A percentile compares a stretch with the other conserved stretches of the same genome.
Evolutionary conservation across 2,113 vertebrate genomes (phyloP).

Genomic region (Spilogale gracilis): DNA sequence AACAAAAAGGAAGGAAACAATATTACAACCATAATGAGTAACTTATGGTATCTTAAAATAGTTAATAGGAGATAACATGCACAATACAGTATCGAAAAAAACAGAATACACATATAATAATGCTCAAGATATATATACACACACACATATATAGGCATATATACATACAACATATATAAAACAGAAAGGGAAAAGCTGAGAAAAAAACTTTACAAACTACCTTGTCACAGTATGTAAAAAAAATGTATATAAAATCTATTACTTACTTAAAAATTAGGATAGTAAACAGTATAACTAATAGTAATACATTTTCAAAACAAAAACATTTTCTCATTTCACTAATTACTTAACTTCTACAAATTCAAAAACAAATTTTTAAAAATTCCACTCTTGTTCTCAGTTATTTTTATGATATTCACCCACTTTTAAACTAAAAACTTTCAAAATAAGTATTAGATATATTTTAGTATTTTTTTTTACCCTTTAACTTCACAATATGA

Average conservation of each 20-base stretch:
- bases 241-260: background rate
- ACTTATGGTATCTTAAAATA: background rate
- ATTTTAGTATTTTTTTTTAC: background rate
- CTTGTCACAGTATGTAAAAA: background rate
- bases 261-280: slow-evolving; percentile 19
- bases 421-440: background rate
- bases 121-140: background rate
- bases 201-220: background rate
- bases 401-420: background rate
- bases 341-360: background rate
- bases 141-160: background rate
- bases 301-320: slow-evolving; percentile 27
- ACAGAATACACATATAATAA: background rate
- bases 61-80: background rate
- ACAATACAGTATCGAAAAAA: background rate
- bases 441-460: background rate
- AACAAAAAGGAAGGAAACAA: background rate
- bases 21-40: background rate
- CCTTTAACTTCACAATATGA: background rate
- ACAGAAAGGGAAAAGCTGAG: background rate
- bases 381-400: background rate
- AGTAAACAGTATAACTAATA: background rate
- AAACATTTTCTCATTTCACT: background rate
- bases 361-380: background rate
- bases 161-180: background rate